These are phyloP conservation scores for Euwallacea fornicatus DNA, from an alignment of 1,140 invertebrate species.

Conservation along the genomic window DNA sequence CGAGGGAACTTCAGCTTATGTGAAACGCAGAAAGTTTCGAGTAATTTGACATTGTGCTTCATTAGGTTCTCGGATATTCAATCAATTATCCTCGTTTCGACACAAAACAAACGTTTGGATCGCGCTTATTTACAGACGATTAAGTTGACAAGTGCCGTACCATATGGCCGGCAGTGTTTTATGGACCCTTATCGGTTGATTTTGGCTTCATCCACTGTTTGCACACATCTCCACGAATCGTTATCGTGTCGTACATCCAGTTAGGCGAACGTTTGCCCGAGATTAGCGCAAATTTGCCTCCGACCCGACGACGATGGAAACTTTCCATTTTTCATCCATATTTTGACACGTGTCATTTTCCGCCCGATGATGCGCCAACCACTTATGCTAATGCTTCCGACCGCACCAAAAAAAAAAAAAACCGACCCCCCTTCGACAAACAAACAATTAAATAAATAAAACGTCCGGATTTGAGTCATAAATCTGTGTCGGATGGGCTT, in stretches of 20 bases:
- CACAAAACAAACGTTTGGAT: slow-evolving; percentile 1
- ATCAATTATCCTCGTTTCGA: background rate
- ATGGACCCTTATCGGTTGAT: slow-evolving; percentile 21
- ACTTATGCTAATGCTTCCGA: slow-evolving; percentile 47
- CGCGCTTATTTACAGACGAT: slow-evolving; percentile 13
- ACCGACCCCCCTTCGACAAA: slow-evolving; percentile 39
- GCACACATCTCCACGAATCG: background rate
- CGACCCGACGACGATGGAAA: background rate
- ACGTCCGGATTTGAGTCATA: slow-evolving; percentile 43
- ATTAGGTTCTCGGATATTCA: no score
- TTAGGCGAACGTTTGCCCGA: slow-evolving; percentile 8
- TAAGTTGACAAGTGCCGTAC: slow-evolving; percentile 14
- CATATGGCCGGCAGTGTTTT: slow-evolving; percentile 14
- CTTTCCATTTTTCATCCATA: slow-evolving; percentile 24
- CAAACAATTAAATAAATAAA: slow-evolving; percentile 50
- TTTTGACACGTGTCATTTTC: slow-evolving; percentile 34
- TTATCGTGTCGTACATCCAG: background rate
- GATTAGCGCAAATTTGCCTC: slow-evolving; percentile 10
- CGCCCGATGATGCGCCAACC: slow-evolving; percentile 20
- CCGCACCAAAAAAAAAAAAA: slow-evolving; percentile 47
- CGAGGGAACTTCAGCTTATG: no score
- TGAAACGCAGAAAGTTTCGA: no score
- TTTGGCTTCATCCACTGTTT: slow-evolving; percentile 10
- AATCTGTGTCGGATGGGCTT: slow-evolving; percentile 39
- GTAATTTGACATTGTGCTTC: no score